A percentile compares a stretch with the other conserved stretches of the same genome.
Conservation (phyloP, 2,888 invertebrate genomes). For the Drosophila anomalata region DNA sequence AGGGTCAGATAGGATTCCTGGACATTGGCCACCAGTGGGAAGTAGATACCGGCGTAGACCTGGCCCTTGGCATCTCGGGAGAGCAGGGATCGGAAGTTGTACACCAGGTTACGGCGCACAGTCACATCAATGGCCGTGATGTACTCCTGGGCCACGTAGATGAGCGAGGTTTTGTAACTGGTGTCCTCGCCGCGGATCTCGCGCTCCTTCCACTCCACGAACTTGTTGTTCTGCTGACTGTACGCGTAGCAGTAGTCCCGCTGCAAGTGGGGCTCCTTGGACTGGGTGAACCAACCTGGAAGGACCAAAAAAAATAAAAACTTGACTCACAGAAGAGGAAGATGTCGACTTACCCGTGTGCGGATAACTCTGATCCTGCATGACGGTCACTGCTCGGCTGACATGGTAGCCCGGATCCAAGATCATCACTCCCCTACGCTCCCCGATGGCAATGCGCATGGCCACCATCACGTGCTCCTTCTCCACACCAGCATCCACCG, state of each 20-base stretch:
- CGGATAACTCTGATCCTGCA: conserved; percentile 93
- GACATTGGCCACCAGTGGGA: conserved; percentile 88
- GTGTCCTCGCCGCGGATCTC: conserved; percentile 88
- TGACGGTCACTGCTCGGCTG: conserved; percentile 92
- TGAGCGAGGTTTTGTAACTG: conserved; percentile 88
- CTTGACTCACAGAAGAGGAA: background rate
- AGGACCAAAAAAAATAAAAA: fast-evolving
- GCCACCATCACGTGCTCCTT: conserved; percentile 95
- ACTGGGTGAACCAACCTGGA: conserved; percentile 92
- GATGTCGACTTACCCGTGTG: conserved; percentile 86
- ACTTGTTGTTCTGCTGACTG: conserved; percentile 88
- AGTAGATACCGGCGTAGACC: conserved; percentile 93
- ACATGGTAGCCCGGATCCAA: conserved; percentile 97
- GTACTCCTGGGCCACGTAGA: conserved; percentile 92
- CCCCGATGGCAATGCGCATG: conserved; percentile 89
- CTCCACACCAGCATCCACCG: conserved; percentile 86
- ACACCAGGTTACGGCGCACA: conserved; percentile 94
- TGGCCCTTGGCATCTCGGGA: conserved; percentile 93
- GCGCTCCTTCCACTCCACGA: conserved; percentile 93
- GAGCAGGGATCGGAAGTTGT: conserved; percentile 91
- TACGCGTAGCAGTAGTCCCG: conserved; percentile 94
- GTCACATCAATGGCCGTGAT: conserved; percentile 93
- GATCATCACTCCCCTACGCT: conserved; percentile 90
- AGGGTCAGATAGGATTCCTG: conserved; percentile 89
- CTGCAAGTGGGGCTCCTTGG: conserved; percentile 89